Evolutionary conservation across 1,140 invertebrate species (phyloP).

Genomic region (Meloidogyne chitwoodi): DNA sequence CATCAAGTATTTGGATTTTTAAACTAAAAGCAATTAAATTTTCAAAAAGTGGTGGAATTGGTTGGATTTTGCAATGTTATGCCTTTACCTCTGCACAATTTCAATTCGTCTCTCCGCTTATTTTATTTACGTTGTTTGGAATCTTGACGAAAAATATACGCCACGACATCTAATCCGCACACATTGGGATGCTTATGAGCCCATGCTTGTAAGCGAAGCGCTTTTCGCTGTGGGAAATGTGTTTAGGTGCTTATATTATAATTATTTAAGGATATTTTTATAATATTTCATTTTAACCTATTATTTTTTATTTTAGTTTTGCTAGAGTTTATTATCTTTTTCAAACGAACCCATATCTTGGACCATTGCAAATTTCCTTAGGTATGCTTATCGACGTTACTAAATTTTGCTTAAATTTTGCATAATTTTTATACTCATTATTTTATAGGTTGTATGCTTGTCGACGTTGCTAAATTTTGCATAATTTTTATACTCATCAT

Average conservation of each 20-base stretch:
- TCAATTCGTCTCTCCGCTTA: slow-evolving; percentile 58
- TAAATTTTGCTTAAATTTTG: too few relatives aligned
- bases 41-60: slow-evolving; percentile 88
- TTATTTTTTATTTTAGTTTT: slow-evolving; percentile 48
- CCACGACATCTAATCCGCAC: slow-evolving; percentile 44
- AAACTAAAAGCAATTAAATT: slow-evolving; percentile 74
- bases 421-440: slow-evolving; percentile 65
- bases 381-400: slow-evolving; percentile 66
- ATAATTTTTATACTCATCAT: slow-evolving; percentile 65
- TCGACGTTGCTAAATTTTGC: slow-evolving; percentile 65
- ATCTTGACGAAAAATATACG: slow-evolving; percentile 20
- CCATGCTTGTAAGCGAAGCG: slow-evolving; percentile 59
- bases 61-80: slow-evolving; percentile 80
- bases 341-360: slow-evolving; percentile 63
- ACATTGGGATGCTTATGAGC: slow-evolving; percentile 57
- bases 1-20: not conserved
- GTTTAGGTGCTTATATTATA: slow-evolving; percentile 64
- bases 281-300: not conserved
- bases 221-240: slow-evolving; percentile 60
- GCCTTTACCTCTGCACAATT: slow-evolving; percentile 63
- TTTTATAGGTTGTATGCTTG: slow-evolving; percentile 65
- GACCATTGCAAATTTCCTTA: slow-evolving; percentile 64
- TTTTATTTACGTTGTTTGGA: slow-evolving; percentile 37
- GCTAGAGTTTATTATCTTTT: slow-evolving; percentile 60
- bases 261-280: slow-evolving; percentile 55